Evolutionary conservation across 2,113 vertebrate species (phyloP).

Genomic region (Bos javanicus): DNA sequence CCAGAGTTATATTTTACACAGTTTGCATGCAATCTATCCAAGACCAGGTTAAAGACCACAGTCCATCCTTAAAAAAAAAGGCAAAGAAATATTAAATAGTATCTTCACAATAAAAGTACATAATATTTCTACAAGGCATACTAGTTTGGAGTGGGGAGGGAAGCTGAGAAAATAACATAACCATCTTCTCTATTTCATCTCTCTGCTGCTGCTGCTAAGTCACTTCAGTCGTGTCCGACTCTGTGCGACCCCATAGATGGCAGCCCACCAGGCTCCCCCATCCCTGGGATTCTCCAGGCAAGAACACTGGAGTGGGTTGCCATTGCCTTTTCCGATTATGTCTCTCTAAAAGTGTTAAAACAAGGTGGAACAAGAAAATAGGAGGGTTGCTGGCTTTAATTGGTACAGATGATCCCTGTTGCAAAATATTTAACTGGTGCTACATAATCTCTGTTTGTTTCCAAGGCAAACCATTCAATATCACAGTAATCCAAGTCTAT

Average conservation of each 20-base stretch:
- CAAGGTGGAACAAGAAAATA: not conserved
- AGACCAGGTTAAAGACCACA: not conserved
- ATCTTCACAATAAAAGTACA: not conserved
- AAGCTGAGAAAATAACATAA: not conserved
- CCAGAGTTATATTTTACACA: not conserved
- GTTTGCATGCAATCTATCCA: not conserved
- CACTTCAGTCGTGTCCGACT: fast-evolving
- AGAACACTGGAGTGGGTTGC: too few species aligned
- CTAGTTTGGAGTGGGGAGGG: not conserved
- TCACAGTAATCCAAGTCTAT: too few species aligned
- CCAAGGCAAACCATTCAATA: too few species aligned
- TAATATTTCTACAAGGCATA: not conserved
- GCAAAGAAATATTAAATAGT: not conserved
- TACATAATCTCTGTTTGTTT: not conserved
- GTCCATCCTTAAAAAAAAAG: not conserved
- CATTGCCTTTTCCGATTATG: not conserved
- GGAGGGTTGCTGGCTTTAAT: not conserved
- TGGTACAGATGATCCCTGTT: not conserved
- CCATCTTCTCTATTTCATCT: not conserved
- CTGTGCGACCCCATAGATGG: too few species aligned
- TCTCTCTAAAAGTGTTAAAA: not conserved
- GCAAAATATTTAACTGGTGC: not conserved
- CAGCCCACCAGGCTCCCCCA: too few species aligned
- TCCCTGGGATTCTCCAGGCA: too few species aligned
- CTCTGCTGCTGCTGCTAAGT: too few species aligned